Evolutionary conservation across 2,888 invertebrate species (phyloP).

Genomic region (Cerceris rybyensis): DNA sequence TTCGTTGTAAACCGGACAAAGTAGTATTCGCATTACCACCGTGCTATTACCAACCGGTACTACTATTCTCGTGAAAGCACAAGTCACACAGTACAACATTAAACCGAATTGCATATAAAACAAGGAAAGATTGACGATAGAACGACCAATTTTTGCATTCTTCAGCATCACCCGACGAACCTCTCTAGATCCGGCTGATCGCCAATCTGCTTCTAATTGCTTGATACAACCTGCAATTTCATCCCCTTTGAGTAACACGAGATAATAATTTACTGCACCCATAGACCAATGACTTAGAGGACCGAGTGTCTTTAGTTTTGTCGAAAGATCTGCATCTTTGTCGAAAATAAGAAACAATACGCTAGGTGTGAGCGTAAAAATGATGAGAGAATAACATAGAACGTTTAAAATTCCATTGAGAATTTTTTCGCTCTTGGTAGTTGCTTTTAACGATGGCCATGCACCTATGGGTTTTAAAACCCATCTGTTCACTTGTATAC

Average conservation of each 20-base stretch:
- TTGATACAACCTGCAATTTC: constrained; percentile 54
- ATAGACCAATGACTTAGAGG: constrained; percentile 67
- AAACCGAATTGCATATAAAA: constrained; percentile 65
- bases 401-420: constrained; percentile 8
- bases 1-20: constrained; percentile 60
- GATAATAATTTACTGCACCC: constrained; percentile 67
- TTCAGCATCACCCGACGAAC: constrained; percentile 60
- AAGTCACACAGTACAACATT: constrained; percentile 56
- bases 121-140: constrained; percentile 46
- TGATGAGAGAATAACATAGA: constrained; percentile 44
- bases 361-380: constrained; percentile 54
- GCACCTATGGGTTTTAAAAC: constrained; percentile 67
- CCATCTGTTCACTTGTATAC: constrained; percentile 70
- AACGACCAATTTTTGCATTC: constrained; percentile 53
- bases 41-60: constrained; percentile 42
- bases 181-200: background rate
- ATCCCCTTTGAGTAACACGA: constrained; percentile 29
- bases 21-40: constrained; percentile 41
- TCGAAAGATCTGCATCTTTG: constrained; percentile 45
- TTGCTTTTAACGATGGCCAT: constrained; percentile 54
- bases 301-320: constrained; percentile 61
- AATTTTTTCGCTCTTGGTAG: background rate
- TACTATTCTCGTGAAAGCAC: constrained; percentile 51
- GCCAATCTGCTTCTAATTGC: constrained; percentile 61
- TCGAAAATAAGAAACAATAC: constrained; percentile 56